A percentile compares a stretch with the other conserved stretches of the same genome.
phyloP scores from a whole-genome alignment of 2,113 vertebrate species.

The Rhagologus leucostigma region DNA sequence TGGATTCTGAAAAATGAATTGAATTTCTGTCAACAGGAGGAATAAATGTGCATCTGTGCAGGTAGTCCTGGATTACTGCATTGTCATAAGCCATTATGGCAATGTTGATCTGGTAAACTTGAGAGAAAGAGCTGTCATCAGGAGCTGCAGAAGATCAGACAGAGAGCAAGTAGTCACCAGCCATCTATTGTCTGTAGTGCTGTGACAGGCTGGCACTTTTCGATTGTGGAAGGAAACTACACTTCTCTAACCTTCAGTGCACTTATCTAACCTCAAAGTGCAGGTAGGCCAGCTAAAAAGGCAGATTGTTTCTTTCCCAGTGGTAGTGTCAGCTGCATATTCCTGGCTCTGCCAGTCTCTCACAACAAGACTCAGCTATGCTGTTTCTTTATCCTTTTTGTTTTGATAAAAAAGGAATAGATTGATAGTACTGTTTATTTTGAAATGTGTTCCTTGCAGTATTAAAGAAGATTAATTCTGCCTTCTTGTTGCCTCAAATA shows the following conservation, averaged over 20 bases:
- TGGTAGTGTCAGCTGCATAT: neutral
- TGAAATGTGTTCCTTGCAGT: neutral
- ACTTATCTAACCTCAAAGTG: neutral
- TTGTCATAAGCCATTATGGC: neutral
- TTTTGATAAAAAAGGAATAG: neutral
- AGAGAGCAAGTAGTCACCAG: neutral
- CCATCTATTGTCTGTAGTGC: neutral
- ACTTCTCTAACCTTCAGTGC: neutral
- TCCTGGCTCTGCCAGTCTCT: neutral
- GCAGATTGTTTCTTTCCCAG: neutral
- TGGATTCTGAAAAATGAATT: neutral
- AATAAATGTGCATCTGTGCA: neutral
- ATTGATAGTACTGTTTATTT: neutral
- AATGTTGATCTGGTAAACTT: neutral
- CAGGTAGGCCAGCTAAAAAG: neutral
- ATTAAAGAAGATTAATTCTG: constrained; percentile 37
- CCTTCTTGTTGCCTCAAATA: constrained; percentile 24
- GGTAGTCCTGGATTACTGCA: neutral
- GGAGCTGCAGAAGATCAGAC: neutral
- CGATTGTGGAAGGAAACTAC: neutral
- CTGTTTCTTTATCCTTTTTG: neutral
- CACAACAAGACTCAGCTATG: neutral
- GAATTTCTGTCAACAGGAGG: neutral
- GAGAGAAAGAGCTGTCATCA: neutral
- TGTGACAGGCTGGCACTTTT: neutral